Evolutionary conservation across 2,888 invertebrate species (phyloP), one percentile per base, ranked within the genome.

Genomic region (Athrips mouffetella): DNA sequence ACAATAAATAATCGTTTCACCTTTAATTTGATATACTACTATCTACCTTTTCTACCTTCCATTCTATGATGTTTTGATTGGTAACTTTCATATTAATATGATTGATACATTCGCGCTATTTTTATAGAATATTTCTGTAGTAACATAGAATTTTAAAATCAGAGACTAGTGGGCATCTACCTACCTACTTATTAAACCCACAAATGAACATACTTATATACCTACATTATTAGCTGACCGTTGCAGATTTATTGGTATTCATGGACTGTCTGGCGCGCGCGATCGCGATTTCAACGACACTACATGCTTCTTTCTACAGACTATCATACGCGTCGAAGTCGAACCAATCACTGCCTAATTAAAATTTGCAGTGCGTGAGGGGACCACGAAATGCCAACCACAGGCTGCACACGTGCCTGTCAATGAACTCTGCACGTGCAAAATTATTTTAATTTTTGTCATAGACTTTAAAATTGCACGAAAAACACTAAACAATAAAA

Each of bases 351-450:
- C 79, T 73, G 72, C 72, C 77, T 83, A 85, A 85, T 86, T 87
- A 83, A 83, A 84, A 86, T 86, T 86, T 82, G 80, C 78, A 71
- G 67, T 85, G 84, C 86, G 84, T 85, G 80, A 83, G 78, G 70
- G 75, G 80, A 76, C 75, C 79, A 75, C 73, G 70, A 70, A 79
- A 70, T 77, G 69, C 76, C 77, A 82, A 80, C 74, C 71, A 76
- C 76, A 83, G 76, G 77, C 81, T 80, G 76, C 81, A 82, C 85
- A 85, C 86, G 86, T 83, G 81, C 79, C 85, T 83, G 87, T 86
- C 87, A 88, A 85, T 86, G 87, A 87, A 87, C 87, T 83, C 76
- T 76, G 73, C 69, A 42, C 42, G 42, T 42, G 42, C 29, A 27
- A 1, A 42, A 45, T 2, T 37, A 15, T 37, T 11, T 29, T 18